Evolutionary conservation across 2,888 invertebrate genomes (phyloP).

Genomic region (Drosophila austrosaltans): DNA sequence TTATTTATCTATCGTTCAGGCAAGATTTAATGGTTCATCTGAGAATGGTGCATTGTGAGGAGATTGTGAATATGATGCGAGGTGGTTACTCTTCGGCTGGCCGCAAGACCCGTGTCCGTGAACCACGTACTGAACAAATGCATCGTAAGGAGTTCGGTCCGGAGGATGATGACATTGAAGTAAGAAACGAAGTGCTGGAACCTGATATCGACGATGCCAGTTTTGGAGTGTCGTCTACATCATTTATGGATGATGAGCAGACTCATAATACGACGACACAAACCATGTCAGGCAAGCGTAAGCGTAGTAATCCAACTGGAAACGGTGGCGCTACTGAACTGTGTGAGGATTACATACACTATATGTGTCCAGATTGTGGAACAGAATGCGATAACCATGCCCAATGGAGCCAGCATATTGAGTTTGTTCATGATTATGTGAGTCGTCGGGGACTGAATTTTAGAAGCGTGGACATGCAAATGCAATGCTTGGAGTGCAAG

Average conservation of each 20-base stretch:
- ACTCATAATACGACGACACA: neutral
- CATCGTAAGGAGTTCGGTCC: constrained; percentile 15
- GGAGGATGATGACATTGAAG: constrained; percentile 55
- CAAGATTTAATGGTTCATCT: constrained; percentile 81
- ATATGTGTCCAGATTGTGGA: constrained; percentile 78
- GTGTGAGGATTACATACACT: constrained; percentile 78
- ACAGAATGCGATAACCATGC: constrained; percentile 74
- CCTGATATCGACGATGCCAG: constrained; percentile 46
- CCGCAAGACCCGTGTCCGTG: constrained; percentile 66
- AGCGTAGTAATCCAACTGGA: constrained; percentile 11
- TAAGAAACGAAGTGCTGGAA: constrained; percentile 64
- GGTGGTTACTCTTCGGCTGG: constrained; percentile 55
- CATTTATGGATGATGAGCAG: neutral
- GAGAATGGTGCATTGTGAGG: constrained; percentile 77
- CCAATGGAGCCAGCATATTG: constrained; percentile 80
- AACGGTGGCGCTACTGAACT: constrained; percentile 44
- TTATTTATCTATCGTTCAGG: constrained; percentile 29
- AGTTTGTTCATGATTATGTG: constrained; percentile 77
- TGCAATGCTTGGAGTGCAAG: constrained; percentile 77
- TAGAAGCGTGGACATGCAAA: constrained; percentile 68
- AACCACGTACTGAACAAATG: constrained; percentile 55
- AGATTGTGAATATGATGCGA: constrained; percentile 69
- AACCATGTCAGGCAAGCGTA: constrained; percentile 11
- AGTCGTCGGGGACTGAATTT: constrained; percentile 76
- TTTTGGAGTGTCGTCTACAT: constrained; percentile 4